Base-by-base conservation (phyloP, 2,797 vertebrate genomes). In the Megalops cyprinoides region DNA sequence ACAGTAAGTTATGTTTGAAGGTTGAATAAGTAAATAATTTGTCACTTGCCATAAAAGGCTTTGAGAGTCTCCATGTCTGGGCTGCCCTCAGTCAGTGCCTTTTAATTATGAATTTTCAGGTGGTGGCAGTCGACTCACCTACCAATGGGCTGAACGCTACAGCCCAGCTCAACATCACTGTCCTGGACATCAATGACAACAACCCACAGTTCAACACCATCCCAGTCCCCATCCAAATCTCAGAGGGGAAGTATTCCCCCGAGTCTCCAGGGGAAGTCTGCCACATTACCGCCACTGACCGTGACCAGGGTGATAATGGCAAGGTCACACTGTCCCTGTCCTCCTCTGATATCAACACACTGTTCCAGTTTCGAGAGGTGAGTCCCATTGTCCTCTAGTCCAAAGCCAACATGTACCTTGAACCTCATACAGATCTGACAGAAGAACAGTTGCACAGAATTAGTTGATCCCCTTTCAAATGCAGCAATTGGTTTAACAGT, bases 141-240 rank as follows among this genome's bases (percentile, higher is more conserved):
- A 76, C 0, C 0, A 82, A 86, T 0, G 92, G 94, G 1, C 89
- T 94, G 42, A 94, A 4, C 25, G 87, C 93, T 78, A 94, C 93
- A 0, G 88, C 93, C 71, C 81, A 90, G 84, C 83, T 96, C 80
- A 90, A 88, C 79, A 77, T 96, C 88, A 93, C 86, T 1, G 77
- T 96, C 84, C 85, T 93, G 86, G 95, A 96, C 76, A 86, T 94
- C 87, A 96, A 96, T 0, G 96, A 96, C 85, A 95, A 96, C 83
- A 89, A 92, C 79, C 96, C 96, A 0, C 91, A 95, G 87, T 95
- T 95, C 85, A 85, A 88, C 0, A 56, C 46, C 6, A 86, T 94
- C 81, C 88, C 93, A 0, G 90, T 93, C 65, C 82, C 23, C 18
- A 86, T 94, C 28, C 25, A 0, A 0, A 23, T 91, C 69, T 79